Conservation (phyloP, 2,888 invertebrate species). For the Gerris lacustris region DNA sequence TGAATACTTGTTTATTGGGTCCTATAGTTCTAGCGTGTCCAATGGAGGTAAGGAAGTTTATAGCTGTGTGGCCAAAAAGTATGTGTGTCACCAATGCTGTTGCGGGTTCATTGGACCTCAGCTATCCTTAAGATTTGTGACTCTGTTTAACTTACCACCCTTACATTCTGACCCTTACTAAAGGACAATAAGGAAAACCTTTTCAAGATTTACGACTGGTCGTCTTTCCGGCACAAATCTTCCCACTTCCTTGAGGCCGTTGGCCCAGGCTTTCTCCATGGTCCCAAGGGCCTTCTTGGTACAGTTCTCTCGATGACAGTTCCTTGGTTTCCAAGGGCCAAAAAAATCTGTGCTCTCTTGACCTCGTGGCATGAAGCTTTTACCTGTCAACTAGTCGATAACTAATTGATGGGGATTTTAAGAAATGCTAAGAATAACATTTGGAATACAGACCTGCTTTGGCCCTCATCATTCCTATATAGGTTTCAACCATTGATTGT, state of each 20-base stretch:
- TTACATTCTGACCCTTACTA: neutral
- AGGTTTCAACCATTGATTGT: neutral
- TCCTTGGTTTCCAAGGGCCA: neutral
- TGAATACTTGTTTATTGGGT: no score
- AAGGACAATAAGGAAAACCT: slow-evolving; percentile 5
- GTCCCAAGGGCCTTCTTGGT: neutral
- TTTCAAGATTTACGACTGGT: neutral
- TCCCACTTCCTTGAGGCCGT: neutral
- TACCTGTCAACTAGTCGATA: slow-evolving; percentile 1
- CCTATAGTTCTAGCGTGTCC: neutral
- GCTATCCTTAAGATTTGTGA: neutral
- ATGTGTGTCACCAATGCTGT: neutral
- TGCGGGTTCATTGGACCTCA: neutral
- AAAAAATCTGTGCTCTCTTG: neutral
- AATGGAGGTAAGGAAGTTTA: slow-evolving; percentile 1
- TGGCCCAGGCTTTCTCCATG: slow-evolving; percentile 1
- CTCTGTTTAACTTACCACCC: neutral
- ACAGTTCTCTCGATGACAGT: neutral
- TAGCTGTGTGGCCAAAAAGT: neutral
- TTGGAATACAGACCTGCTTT: neutral
- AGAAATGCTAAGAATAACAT: neutral
- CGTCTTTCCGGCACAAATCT: neutral
- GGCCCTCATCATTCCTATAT: neutral
- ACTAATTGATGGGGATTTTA: neutral
- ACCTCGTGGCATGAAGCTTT: neutral